Evolutionary conservation across 2,797 vertebrate genomes (phyloP), one percentile per base, ranked within the genome.

Genomic region (Bovichtus diacanthus): DNA sequence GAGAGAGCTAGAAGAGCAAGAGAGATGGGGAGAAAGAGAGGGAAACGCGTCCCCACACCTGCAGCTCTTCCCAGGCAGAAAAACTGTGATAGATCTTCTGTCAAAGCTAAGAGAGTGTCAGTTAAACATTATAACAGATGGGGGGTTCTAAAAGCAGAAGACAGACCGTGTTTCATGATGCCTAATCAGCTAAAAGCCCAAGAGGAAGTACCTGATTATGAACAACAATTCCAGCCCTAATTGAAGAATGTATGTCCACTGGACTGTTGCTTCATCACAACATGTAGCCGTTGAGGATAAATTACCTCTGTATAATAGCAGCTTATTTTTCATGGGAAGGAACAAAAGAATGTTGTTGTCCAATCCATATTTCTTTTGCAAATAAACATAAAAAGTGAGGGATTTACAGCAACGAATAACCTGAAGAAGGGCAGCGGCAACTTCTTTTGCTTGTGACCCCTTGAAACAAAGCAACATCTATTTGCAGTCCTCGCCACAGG

Each of bases 41-140:
- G 71, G 74, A 61, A 66, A 75, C n/a, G 15, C 34, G 9, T 74
- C 64, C 78, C 63, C 60, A 78, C 84, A 86, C 89, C 90, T 90
- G 84, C 89, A 78, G 81, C 41, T 88, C 89, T 79, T 91, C 83
- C 76, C 82, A 85, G 87, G 88, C 89, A 89, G 83, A 89, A 90
- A n/a, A 90, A 87, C 76, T 62, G 69, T 87, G 82, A 91, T 90
- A 73, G 88, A 93, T 92, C 88, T 88, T 85, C 76, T 81, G 86
- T 87, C 88, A 88, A 70, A 86, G 81, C 78, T 70, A 80, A 84
- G 72, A 75, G 85, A 78, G 81, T 84, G 72, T 90, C 86, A 68
- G 80, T 81, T 89, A 70, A 84, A 76, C 83, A 86, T 81, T 83
- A 59, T 72, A 89, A 87, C 72, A 82, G 74, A 88, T 84, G n/a